Conservation (phyloP, 2,797 vertebrate genomes). For the Oreortyx pictus region DNA sequence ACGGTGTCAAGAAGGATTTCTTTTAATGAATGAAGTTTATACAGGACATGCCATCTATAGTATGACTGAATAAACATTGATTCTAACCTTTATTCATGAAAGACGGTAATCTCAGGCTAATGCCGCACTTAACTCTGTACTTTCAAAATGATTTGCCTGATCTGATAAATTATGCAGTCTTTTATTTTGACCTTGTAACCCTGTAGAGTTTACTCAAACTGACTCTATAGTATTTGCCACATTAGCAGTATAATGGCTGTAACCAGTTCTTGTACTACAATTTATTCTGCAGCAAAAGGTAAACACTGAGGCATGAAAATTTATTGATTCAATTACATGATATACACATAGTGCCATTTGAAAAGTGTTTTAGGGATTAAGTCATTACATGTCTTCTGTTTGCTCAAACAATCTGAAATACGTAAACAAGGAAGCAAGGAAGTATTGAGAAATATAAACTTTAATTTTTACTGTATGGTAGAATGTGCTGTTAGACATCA, state of each 20-base stretch:
- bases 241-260: conserved; percentile 58
- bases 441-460: conserved; percentile 54
- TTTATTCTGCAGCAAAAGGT: conserved; percentile 51
- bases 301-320: conserved; percentile 59
- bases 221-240: conserved; percentile 62
- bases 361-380: conserved; percentile 38
- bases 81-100: conserved; percentile 75
- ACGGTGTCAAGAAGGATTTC: conserved; percentile 54
- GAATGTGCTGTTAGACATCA: conserved; percentile 34
- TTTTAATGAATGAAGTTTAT: conserved; percentile 73
- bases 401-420: conserved; percentile 35
- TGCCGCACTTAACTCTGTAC: conserved; percentile 69
- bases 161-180: conserved; percentile 80
- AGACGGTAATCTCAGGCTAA: conserved; percentile 63
- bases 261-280: conserved; percentile 32
- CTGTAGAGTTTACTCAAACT: conserved; percentile 72
- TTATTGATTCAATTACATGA: conserved; percentile 51
- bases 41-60: conserved; percentile 68
- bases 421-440: conserved; percentile 54
- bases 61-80: conserved; percentile 73
- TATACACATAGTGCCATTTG: conserved; percentile 50
- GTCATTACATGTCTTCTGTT: conserved; percentile 51
- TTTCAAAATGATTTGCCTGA: conserved; percentile 74
- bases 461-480: conserved; percentile 23
- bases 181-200: conserved; percentile 76